A percentile compares a stretch with the other conserved stretches of the same genome.
Evolutionary conservation across 92 coral and sea anemone species (phyloP).

Genomic region (Ricordea florida): DNA sequence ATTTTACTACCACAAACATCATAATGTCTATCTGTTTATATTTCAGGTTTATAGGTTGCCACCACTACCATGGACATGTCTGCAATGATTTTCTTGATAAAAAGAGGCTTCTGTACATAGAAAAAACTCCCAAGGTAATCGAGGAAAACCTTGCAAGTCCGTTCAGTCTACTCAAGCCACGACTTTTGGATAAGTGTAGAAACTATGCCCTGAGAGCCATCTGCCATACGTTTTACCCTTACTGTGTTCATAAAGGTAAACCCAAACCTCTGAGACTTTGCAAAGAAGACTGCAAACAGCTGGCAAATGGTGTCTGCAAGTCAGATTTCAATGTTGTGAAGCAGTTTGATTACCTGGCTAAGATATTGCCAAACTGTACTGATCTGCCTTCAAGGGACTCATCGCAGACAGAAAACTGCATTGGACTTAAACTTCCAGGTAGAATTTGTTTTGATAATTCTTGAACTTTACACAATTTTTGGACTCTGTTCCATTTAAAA

Average conservation of each 20-base stretch:
- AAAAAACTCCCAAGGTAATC: conserved; percentile 68
- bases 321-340: conserved; percentile 64
- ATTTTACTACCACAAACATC: not conserved
- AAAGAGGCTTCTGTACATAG: conserved; percentile 78
- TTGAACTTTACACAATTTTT: too few relatives aligned
- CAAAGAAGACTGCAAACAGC: conserved; percentile 79
- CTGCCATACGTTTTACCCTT: conserved; percentile 82
- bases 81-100: conserved; percentile 76
- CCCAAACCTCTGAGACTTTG: conserved; percentile 78
- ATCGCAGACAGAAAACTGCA: conserved; percentile 65
- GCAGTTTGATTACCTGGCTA: conserved; percentile 33
- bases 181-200: conserved; percentile 70
- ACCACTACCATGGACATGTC: conserved; percentile 84
- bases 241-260: conserved; percentile 63
- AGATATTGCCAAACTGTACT: conserved; percentile 84
- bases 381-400: conserved; percentile 45
- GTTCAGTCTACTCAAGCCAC: conserved; percentile 58
- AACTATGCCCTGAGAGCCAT: conserved; percentile 84
- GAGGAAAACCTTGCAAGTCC: conserved; percentile 77
- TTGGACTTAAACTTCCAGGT: conserved; percentile 75
- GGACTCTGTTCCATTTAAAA: too few relatives aligned
- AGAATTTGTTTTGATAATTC: too few relatives aligned
- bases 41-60: conserved; percentile 81
- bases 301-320: conserved; percentile 71
- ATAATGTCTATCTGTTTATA: not conserved